Evolutionary conservation across 2,113 vertebrate genomes (phyloP).

Genomic region (Meleagris gallopavo): DNA sequence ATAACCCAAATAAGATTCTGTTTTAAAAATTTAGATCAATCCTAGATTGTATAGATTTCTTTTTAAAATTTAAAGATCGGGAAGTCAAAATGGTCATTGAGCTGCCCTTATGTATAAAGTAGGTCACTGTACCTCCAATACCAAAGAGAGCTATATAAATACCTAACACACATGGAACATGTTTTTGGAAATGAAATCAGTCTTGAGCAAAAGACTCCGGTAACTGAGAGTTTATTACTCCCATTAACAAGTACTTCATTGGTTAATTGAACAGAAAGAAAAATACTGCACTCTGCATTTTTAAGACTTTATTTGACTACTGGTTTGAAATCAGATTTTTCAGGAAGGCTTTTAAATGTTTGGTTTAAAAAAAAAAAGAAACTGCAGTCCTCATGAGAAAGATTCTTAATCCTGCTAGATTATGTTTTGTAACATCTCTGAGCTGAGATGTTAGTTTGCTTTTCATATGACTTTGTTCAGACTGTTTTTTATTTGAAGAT

Average conservation of each 20-base stretch:
- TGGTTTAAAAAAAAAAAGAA: background rate
- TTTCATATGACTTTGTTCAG: background rate
- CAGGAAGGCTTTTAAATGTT: background rate
- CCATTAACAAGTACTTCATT: background rate
- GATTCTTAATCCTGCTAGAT: background rate
- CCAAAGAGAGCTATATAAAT: background rate
- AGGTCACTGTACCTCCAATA: background rate
- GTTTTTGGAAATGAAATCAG: background rate
- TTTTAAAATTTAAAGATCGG: background rate
- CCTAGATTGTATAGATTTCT: background rate
- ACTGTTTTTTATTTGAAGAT: background rate
- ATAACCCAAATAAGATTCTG: background rate
- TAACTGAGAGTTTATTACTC: background rate
- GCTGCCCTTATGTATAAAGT: background rate
- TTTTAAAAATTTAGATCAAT: background rate
- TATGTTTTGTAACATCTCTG: background rate
- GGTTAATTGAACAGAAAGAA: background rate
- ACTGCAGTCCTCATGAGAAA: background rate
- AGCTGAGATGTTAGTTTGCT: background rate
- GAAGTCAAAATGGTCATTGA: background rate
- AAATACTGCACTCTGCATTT: background rate
- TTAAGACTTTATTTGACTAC: background rate
- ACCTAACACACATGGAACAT: background rate
- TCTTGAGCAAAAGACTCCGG: background rate
- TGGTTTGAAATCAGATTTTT: background rate